Evolutionary conservation across 2,113 vertebrate species (phyloP).

Genomic region (Pogonocichla stellata): DNA sequence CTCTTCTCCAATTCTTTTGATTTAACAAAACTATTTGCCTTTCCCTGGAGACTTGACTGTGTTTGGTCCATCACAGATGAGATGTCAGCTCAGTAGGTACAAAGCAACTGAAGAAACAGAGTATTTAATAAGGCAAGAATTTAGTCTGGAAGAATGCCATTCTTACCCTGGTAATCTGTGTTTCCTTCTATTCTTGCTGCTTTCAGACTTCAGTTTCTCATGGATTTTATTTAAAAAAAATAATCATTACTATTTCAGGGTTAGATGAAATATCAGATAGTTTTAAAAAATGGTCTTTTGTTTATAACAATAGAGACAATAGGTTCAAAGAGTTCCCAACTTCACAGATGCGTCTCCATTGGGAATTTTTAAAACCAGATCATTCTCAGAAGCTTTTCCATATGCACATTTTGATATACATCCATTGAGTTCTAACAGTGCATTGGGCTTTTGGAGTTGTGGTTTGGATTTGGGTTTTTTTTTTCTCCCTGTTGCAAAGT

Average conservation of each 20-base stretch:
- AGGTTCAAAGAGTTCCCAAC: not conserved
- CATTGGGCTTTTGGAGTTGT: not conserved
- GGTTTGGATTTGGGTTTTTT: not conserved
- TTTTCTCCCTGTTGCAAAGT: fast-evolving
- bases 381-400: not conserved
- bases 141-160: slow-evolving; percentile 14
- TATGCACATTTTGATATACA: not conserved
- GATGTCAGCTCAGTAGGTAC: slow-evolving; percentile 7
- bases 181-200: slow-evolving; percentile 56
- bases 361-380: not conserved
- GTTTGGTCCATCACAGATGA: not conserved
- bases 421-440: not conserved
- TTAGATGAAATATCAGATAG: slow-evolving; percentile 10
- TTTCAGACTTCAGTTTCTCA: not conserved
- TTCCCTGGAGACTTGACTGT: slow-evolving; percentile 4
- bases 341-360: not conserved
- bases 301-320: not conserved
- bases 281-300: not conserved
- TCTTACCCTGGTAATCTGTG: not conserved
- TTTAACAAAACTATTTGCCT: not conserved
- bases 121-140: slow-evolving; percentile 16
- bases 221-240: not conserved
- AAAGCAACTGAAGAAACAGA: slow-evolving; percentile 1
- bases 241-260: slow-evolving; percentile 11
- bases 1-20: slow-evolving; percentile 25